Base-by-base conservation (phyloP, 2,113 vertebrate species). In the Carlito syrichta region DNA sequence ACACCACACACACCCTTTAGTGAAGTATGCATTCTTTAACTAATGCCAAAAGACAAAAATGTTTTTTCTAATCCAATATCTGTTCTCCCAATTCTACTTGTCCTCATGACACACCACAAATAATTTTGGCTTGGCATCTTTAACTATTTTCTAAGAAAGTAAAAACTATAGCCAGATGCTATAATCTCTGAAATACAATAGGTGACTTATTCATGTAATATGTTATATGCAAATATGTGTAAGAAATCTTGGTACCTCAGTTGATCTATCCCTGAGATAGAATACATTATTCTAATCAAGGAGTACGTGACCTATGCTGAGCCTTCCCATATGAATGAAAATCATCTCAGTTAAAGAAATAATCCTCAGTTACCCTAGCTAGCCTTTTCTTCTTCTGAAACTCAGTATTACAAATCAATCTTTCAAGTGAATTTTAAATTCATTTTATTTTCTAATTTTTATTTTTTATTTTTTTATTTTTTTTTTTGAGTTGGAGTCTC, bases 131-230 rank as follows among this genome's bases (percentile, higher is more conserved):
- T 76, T 56, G 63, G 23, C 0, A 86, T 52, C 20, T 83, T 30
- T 45, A 93, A 62, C 10, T 95, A 60, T 38, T 78, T 93, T 73
- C 71, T 38, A 96, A 89, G 19, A 93, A 85, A 91, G 32, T 91
- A 62, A 85, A 83, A 83, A 94, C 58, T 56, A n/a, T 0, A 19
- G 27, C 38, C 73, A 82, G 25, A 6, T 93, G 25, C 27, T 77
- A 35, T 60, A 77, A 38, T 43, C 12, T 95, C 17, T 63, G 50
- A 89, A 35, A 73, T 54, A 94, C 0, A n/a, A n/a, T n/a, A 88
- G 20, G 62, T 76, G 17, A 78, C 40, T 10, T n/a, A 13, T 35
- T 50, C 32, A 63, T 38, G 38, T 52, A 93, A 16, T 68, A 71
- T 0, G 7, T 83, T 93, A 9, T 60, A 17, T 83, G 20, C 3